phyloP scores from a whole-genome alignment of 2,113 vertebrate genomes.

The Halichoerus grypus region DNA sequence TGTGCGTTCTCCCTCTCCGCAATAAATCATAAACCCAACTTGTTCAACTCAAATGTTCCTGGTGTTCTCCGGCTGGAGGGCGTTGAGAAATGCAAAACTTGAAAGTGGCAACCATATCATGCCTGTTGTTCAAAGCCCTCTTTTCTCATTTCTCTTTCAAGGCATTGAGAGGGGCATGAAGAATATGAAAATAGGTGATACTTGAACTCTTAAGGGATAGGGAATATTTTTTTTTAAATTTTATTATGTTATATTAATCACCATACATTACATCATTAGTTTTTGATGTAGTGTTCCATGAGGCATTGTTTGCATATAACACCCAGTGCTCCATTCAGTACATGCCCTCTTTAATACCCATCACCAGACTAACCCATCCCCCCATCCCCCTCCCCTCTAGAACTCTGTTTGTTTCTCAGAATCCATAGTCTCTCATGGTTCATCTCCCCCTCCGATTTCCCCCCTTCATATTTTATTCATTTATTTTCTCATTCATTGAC shows the following conservation, averaged over 20 bases:
- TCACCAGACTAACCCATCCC: too few species aligned
- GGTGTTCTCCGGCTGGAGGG: neutral
- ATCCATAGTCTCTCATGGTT: too few species aligned
- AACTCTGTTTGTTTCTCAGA: too few species aligned
- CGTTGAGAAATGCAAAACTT: neutral
- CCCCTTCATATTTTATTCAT: neutral
- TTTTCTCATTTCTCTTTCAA: neutral
- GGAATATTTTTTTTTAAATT: neutral
- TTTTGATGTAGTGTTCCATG: too few species aligned
- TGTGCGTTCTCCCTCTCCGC: rapidly evolving
- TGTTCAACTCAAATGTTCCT: neutral
- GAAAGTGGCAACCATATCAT: neutral
- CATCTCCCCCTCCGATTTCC: too few species aligned
- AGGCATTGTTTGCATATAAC: too few species aligned
- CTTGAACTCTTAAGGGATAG: neutral
- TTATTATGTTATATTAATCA: too few species aligned
- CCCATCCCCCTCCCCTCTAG: too few species aligned
- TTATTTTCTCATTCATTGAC: neutral
- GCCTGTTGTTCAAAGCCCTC: neutral
- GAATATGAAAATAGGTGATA: neutral
- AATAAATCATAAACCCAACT: neutral
- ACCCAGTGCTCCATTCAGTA: too few species aligned
- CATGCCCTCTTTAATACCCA: too few species aligned
- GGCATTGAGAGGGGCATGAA: neutral
- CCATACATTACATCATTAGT: too few species aligned